These are phyloP conservation scores for Cheirogaleus medius DNA, from an alignment of 2,113 vertebrate genomes.

Conservation along the genomic window DNA sequence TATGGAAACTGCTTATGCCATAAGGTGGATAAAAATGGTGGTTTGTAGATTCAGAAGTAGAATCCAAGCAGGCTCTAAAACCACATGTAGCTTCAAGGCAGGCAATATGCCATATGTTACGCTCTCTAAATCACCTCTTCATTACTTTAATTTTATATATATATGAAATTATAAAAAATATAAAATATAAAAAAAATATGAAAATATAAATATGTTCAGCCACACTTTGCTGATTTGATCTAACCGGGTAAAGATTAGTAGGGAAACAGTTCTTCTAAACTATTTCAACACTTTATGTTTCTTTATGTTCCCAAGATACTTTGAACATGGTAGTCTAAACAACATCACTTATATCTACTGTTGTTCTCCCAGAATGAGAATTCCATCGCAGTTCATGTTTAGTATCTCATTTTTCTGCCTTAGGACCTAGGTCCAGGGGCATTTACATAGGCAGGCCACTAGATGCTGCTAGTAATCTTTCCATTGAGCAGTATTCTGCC, in stretches of 20 bases:
- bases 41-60: background rate
- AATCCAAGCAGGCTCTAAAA: background rate
- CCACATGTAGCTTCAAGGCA: background rate
- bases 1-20: background rate
- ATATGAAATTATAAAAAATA: background rate
- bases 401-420: background rate
- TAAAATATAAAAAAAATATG: background rate
- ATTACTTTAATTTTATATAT: background rate
- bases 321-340: background rate
- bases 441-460: constrained; percentile 55
- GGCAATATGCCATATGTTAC: background rate
- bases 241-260: background rate
- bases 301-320: background rate
- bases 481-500: background rate
- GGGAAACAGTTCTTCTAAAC: background rate
- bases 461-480: constrained; percentile 75
- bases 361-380: background rate
- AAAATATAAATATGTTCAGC: background rate
- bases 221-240: background rate
- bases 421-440: background rate
- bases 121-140: background rate
- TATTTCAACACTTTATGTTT: background rate
- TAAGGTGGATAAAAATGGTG: background rate
- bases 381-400: background rate
- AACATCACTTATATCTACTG: background rate